Percentiles rank a stretch among this genome's conserved stretches.
phyloP scores from a whole-genome alignment of 2,797 vertebrate genomes.

The Adrianichthys oophorus region DNA sequence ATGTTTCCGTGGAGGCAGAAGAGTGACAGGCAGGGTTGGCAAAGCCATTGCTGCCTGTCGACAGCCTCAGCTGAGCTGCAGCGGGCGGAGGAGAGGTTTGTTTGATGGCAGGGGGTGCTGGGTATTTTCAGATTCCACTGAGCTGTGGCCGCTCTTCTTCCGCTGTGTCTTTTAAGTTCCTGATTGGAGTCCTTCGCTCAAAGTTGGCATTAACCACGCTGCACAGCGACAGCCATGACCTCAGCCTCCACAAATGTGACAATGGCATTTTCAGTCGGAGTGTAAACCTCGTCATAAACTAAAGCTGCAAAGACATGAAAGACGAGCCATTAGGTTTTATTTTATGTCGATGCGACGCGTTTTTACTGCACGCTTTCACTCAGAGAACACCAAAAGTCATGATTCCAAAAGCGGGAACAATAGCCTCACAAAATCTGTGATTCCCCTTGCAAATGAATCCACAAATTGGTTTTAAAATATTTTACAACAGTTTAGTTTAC shows the following conservation, averaged over 20 bases:
- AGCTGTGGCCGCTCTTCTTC: slow-evolving; percentile 10
- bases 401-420: slow-evolving; percentile 38
- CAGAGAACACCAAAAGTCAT: slow-evolving; percentile 50
- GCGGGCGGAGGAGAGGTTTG: slow-evolving; percentile 34
- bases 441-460: too few relatives aligned
- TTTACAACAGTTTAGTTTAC: neutral
- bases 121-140: slow-evolving; percentile 14
- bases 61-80: slow-evolving; percentile 31
- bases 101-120: slow-evolving; percentile 46
- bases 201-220: slow-evolving; percentile 38
- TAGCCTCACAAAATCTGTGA: slow-evolving; percentile 12
- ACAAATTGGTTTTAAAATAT: too few relatives aligned
- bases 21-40: slow-evolving; percentile 56
- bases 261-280: slow-evolving; percentile 72
- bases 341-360: slow-evolving; percentile 60
- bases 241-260: slow-evolving; percentile 68
- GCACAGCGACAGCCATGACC: slow-evolving; percentile 58
- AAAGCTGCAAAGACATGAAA: slow-evolving; percentile 65
- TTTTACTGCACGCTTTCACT: slow-evolving; percentile 58
- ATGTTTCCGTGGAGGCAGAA: slow-evolving; percentile 57
- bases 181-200: slow-evolving; percentile 32
- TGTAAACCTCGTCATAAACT: slow-evolving; percentile 64
- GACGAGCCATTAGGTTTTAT: slow-evolving; percentile 64
- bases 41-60: slow-evolving; percentile 42
- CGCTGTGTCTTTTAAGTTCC: slow-evolving; percentile 1